A percentile compares a stretch with the other conserved stretches of the same genome.
These are phyloP conservation scores for Labeo catla DNA, from an alignment of 2,113 vertebrate species.

Conservation along the genomic window DNA sequence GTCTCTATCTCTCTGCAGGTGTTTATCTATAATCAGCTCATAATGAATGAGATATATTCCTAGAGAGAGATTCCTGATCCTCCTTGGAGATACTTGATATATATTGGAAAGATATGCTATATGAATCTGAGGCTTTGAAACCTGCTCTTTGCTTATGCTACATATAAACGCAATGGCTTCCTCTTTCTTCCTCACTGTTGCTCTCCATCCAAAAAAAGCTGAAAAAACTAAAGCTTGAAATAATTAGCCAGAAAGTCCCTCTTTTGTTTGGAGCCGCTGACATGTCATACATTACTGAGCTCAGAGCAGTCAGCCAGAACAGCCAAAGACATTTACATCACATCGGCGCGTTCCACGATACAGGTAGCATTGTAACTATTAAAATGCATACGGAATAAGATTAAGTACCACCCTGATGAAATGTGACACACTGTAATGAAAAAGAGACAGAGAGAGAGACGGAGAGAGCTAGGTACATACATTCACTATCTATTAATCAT, in stretches of 20 bases:
- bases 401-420: conserved; percentile 88
- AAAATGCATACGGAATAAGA: conserved; percentile 90
- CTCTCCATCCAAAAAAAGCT: neutral
- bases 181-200: neutral
- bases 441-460: conserved; percentile 56
- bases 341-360: conserved; percentile 74
- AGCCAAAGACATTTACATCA: conserved; percentile 75
- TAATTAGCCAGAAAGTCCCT: conserved; percentile 53
- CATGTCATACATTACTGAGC: conserved; percentile 57
- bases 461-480: conserved; percentile 81
- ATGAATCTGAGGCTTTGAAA: neutral
- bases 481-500: conserved; percentile 93
- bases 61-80: neutral
- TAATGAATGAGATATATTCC: conserved; percentile 23
- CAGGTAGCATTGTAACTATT: conserved; percentile 88
- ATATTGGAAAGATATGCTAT: conserved; percentile 2
- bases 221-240: conserved; percentile 37
- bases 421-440: conserved; percentile 89
- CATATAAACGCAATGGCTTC: too few relatives aligned
- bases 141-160: neutral
- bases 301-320: conserved; percentile 76
- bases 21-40: conserved; percentile 39
- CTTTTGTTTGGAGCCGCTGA: conserved; percentile 32
- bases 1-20: conserved; percentile 20
- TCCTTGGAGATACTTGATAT: neutral